Percentiles rank a stretch among this genome's conserved stretches.
Conservation (phyloP, 2,797 vertebrate species). For the Podarcis lilfordi region DNA sequence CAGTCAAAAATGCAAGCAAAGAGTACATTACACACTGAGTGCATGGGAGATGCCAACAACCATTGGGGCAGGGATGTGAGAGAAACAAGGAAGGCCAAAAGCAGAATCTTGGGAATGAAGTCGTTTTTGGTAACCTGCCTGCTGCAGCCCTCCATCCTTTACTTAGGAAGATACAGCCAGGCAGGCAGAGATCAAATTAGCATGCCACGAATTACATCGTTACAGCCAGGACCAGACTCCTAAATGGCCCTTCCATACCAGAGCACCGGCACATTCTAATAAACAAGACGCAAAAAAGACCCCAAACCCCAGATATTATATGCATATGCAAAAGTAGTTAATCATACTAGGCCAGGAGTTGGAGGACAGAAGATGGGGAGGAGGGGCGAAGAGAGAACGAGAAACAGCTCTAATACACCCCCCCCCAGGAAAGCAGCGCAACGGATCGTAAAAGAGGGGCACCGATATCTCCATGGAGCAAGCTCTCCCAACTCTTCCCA, state of each 20-base stretch:
- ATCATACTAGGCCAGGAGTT: background rate
- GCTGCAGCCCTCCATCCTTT: background rate
- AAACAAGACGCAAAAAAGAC: background rate
- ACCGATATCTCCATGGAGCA: background rate
- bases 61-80: background rate
- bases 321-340: background rate
- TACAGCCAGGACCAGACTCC: conserved; percentile 24
- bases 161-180: background rate
- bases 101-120: background rate
- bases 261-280: background rate
- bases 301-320: background rate
- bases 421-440: background rate
- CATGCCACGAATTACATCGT: conserved; percentile 21
- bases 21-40: background rate
- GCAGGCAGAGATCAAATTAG: conserved; percentile 23
- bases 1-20: background rate
- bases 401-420: background rate
- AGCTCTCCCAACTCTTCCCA: background rate
- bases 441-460: too few relatives aligned
- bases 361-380: background rate
- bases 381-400: too few relatives aligned
- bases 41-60: background rate
- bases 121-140: background rate
- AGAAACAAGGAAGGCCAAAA: background rate
- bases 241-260: background rate